phyloP scores from a whole-genome alignment of 2,888 invertebrate genomes.

The Drosophila rubida region DNA sequence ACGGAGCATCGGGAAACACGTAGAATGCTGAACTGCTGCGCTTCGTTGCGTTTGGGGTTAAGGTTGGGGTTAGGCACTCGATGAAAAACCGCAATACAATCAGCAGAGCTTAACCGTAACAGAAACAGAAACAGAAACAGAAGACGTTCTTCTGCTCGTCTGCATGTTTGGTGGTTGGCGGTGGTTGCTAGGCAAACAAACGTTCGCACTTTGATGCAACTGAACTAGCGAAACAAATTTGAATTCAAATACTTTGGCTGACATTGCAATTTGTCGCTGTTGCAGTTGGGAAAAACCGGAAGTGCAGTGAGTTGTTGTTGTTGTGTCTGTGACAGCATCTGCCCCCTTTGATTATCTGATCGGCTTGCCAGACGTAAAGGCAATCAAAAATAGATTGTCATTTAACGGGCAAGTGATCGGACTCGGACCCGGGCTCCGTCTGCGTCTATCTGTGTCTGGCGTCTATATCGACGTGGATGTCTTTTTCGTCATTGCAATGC shows the following conservation, averaged over 20 bases:
- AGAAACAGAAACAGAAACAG: slow-evolving; percentile 4
- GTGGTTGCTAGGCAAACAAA: slow-evolving; percentile 38
- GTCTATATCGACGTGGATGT: neutral
- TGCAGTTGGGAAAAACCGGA: slow-evolving; percentile 68
- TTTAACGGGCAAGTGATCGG: slow-evolving; percentile 64
- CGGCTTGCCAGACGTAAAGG: slow-evolving; percentile 31
- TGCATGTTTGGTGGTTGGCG: neutral
- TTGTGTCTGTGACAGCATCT: slow-evolving; percentile 17
- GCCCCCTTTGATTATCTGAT: slow-evolving; percentile 9
- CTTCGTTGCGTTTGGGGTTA: slow-evolving; percentile 49
- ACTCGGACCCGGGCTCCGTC: slow-evolving; percentile 21
- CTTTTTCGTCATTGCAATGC: neutral
- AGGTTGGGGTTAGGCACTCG: slow-evolving; percentile 28
- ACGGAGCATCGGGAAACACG: neutral
- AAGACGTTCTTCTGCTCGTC: neutral
- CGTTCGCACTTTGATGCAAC: neutral
- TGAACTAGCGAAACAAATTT: slow-evolving; percentile 9
- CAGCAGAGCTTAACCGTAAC: slow-evolving; percentile 9
- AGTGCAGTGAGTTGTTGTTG: slow-evolving; percentile 28
- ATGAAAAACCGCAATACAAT: slow-evolving; percentile 47
- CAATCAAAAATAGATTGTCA: slow-evolving; percentile 72
- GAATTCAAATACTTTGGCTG: slow-evolving; percentile 24
- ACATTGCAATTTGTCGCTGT: slow-evolving; percentile 12
- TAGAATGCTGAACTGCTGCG: slow-evolving; percentile 13
- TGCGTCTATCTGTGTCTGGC: slow-evolving; percentile 21